Evolutionary conservation across 2,888 invertebrate genomes (phyloP).

Genomic region (Antheraea yamamai): DNA sequence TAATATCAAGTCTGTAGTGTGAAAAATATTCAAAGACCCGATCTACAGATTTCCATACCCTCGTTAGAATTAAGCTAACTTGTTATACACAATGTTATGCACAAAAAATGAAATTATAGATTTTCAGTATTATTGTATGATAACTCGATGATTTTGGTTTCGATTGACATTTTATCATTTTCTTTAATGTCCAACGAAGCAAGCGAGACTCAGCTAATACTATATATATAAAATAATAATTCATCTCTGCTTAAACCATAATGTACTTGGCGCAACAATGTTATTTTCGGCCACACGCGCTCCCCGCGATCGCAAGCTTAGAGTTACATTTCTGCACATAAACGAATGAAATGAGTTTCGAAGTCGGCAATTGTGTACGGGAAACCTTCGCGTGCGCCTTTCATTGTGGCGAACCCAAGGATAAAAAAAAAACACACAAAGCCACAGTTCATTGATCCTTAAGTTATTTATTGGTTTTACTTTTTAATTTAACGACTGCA

Average conservation of each 20-base stretch:
- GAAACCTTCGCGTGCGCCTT: constrained; percentile 16
- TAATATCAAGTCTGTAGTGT: too few relatives aligned
- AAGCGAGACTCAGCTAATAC: too few relatives aligned
- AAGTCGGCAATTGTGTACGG: constrained; percentile 11
- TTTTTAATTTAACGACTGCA: constrained; percentile 19
- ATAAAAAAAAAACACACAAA: constrained; percentile 14
- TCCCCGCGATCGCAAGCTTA: neutral
- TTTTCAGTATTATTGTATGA: too few relatives aligned
- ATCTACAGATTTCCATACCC: too few relatives aligned
- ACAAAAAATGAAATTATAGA: too few relatives aligned
- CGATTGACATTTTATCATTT: too few relatives aligned
- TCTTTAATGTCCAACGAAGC: too few relatives aligned
- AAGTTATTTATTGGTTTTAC: constrained; percentile 16
- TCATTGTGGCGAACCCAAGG: constrained; percentile 5
- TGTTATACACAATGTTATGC: too few relatives aligned
- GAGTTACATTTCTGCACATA: constrained; percentile 10
- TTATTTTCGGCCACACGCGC: constrained; percentile 8
- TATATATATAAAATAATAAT: neutral
- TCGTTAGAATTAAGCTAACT: too few relatives aligned
- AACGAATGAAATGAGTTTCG: constrained; percentile 7
- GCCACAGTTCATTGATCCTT: neutral
- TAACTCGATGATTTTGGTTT: neutral
- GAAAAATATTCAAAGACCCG: too few relatives aligned
- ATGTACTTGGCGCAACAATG: neutral
- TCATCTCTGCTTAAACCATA: neutral